These are phyloP conservation scores for Scelioninae gen. 1 DNA, from an alignment of 2,888 invertebrate genomes.

Conservation along the genomic window DNA sequence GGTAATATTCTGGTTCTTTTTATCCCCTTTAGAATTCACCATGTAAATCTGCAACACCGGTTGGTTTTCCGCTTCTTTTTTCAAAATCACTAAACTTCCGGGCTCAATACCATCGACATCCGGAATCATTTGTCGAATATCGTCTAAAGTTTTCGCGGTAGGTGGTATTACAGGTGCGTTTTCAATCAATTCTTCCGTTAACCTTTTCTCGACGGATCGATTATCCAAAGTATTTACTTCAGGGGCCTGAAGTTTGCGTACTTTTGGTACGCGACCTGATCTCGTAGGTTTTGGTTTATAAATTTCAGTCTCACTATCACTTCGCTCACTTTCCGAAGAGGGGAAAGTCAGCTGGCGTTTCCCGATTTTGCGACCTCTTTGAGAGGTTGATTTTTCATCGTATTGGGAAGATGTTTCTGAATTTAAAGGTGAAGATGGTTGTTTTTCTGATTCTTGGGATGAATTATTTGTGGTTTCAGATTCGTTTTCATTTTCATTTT, in stretches of 20 bases:
- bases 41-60: slow-evolving; percentile 85
- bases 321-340: not conserved
- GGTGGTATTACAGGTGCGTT: not conserved
- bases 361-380: not conserved
- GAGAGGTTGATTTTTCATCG: not conserved
- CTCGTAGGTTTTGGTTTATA: slow-evolving; percentile 83
- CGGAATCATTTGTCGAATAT: slow-evolving; percentile 74
- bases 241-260: slow-evolving; percentile 73
- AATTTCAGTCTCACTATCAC: slow-evolving; percentile 43
- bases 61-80: slow-evolving; percentile 84
- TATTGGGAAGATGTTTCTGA: not conserved
- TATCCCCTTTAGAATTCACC: slow-evolving; percentile 82
- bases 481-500: not conserved
- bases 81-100: slow-evolving; percentile 85
- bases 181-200: not conserved
- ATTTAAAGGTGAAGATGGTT: not conserved
- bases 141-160: slow-evolving; percentile 50
- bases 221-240: slow-evolving; percentile 24
- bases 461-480: too few relatives aligned
- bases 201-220: not conserved
- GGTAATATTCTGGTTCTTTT: slow-evolving; percentile 76
- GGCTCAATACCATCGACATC: slow-evolving; percentile 82
- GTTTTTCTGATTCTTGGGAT: not conserved
- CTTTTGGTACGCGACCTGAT: slow-evolving; percentile 83
- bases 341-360: not conserved